Evolutionary conservation across 2,888 invertebrate genomes (phyloP), one percentile per base, ranked within the genome.

Genomic region (Aethes cnicana): DNA sequence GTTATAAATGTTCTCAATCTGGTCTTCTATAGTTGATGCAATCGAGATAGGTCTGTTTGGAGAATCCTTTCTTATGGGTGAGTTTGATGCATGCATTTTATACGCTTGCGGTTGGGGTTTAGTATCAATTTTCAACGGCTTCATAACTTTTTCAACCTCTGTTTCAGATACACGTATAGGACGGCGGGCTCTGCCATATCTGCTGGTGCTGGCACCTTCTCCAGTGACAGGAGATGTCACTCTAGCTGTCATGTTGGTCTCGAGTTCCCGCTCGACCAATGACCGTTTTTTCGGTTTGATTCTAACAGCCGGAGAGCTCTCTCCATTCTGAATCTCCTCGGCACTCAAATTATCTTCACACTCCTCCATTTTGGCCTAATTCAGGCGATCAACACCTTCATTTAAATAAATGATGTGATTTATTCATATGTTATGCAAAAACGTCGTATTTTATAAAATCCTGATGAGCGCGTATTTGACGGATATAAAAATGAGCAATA

Each of bases 181-280:
- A 47, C 91, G 89, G 20, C 91, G 87, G 42, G 91, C 81, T 68
- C 93, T 84, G 5, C 93, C 93, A 72, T 92, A 93, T 8, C 93
- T 90, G 60, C 92, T 93, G 18, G 77, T 90, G 26, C 67, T 85
- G 1, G 64, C 56, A n/a, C 68, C 69, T 36, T 79, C 83, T 7
- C 59, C 57, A 1, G 71, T 66, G 2, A 74, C 66, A 1, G 87
- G 86, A 5, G 84, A 82, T 32, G 84, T 88, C 4, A 85, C 64
- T 61, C 74, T 72, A 18, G 84, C 69, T 47, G 89, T 88, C 62
- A 90, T 64, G 58, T 66, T 85, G 0, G 87, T 89, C 59, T 88
- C 89, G 26, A 90, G 68, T 66, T 88, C 84, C 28, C 87, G 74
- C 63, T 88, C 88, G 47, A 89, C 76, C 35, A 83, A 57, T 17